Evolutionary conservation across 2,113 vertebrate genomes (phyloP), one percentile per base, ranked within the genome.

Genomic region (Micronisus gabar): DNA sequence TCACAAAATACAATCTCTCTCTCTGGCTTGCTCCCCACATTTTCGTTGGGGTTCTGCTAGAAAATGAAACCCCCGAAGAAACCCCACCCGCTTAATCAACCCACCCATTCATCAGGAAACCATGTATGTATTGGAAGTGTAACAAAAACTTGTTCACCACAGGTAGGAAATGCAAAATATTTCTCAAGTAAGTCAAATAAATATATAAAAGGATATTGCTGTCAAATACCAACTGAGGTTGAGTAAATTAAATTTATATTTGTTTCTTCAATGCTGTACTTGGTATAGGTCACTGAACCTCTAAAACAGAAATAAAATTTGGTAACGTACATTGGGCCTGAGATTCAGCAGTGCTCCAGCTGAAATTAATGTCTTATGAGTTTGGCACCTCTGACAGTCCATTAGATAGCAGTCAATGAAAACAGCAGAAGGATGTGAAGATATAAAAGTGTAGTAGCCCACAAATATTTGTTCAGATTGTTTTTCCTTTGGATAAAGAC

Each of bases 401-500:
- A 43, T 92, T 88, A 96, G 96, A 93, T 87, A 96, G 52, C 56
- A 81, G 56, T 90, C 88, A 94, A 84, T 79, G 95, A 96, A 96
- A 96, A 94, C 58, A 50, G 15, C 88, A 95, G 90, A 95, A 90
- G 92, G 93, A 97, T 87, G 95, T 81, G 85, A 95, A 96, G 89
- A 96, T 95, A 90, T 92, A 97, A 97, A 97, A 45, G 55, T 84
- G 96, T 83, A 96, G 82, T 97, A 96, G 96, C 95, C 89, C 92
- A 89, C 92, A 97, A 97, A 95, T 97, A 96, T 95, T 95, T 97
- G 71, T 96, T 98, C 94, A 95, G 97, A 97, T 95, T 97, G 96
- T 97, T 98, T 98, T 98, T 96, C 91, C 98, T 97, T 97, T 96
- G 97, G 97, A 97, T 97, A 97, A 97, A 98, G 98, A 98, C 98